Evolutionary conservation across 2,888 invertebrate species (phyloP), one percentile per base, ranked within the genome.

Genomic region (Ormyrus pomaceus): DNA sequence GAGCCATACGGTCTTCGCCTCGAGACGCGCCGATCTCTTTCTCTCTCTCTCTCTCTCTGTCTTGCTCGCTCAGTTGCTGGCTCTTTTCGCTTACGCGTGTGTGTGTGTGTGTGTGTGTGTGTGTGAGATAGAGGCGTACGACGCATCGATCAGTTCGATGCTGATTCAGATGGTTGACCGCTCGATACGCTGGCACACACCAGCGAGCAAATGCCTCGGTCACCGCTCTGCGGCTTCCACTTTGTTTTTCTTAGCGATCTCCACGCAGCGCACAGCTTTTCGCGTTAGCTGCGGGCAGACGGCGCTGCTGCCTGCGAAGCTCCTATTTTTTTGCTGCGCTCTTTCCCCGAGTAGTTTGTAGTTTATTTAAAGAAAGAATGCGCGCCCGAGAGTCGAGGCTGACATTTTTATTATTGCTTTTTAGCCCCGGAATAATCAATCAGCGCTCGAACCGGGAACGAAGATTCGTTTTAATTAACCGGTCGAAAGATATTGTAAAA

Each of bases 1-100:
- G 85, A 83, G 83, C 84, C 80, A 48, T 58, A 64, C 85, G 82
- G 82, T 84, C 84, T 84, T 84, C 82, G 83, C 62, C 73, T 46
- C 62, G 56, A 13, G n/a, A 56, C 74, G 59, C 64, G 65, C 74
- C 68, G 55, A 72, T 71, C 74, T 79, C 75, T 74, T 62, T 77
- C 75, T 83, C 77, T 75, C 75, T 69, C 75, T 78, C 70, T 81
- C 79, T 48, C 53, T 68, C 48, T 9, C 53, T 46, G 13, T 8
- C 9, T 61, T 66, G 58, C 59, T 19, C 61, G 58, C 13, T 8
- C 10, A 19, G 19, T 19, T 19, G 19, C 19, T 19, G 19, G 19
- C 19, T 19, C 19, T 19, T 19, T 19, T 19, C 19, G 19, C 19
- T 19, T 19, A 19, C 19, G 19, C 1, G 19, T 19, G 19, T 19